Base-by-base conservation (phyloP, 2,113 vertebrate species). In the Mormyrus lacerda region DNA sequence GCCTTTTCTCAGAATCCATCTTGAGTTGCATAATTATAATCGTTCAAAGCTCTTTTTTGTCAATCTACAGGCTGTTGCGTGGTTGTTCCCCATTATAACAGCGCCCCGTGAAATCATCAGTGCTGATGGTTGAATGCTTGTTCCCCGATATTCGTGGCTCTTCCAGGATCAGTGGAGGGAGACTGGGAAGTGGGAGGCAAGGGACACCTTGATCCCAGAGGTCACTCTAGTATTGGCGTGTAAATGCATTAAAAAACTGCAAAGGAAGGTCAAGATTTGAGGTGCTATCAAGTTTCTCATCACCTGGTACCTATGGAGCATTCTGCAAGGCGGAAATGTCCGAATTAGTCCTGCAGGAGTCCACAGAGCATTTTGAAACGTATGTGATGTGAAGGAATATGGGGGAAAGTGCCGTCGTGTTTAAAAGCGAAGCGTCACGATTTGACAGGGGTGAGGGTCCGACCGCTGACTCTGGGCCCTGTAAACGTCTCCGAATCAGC, bases 331-430 rank as follows among this genome's bases (percentile, higher is more conserved):
- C 0, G 87, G 35, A 55, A 44, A 82, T 39, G 31, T 89, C 48
- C 19, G 1, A 51, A 85, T 35, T 73, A 90, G 89, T 92, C 91
- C 88, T 87, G 84, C 89, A 92, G 91, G 90, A 65, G 88, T 89
- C 69, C 53, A 21, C 19, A 90, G n/a, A 58, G n/a, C 87, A 87
- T 90, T 87, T 39, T 88, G 82, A 84, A 87, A 89, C 86, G 21
- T 76, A 53, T 89, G 39, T 88, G 76, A 87, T 86, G 42, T 88
- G 42, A 11, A 31, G 44, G 27, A 51, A 17, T 86, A 50, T 51
- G 48, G 53, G 15, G 11, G 39, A 87, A 48, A 31, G 65, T 31
- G 27, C 58, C 21, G 9, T 69, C 0, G 44, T 69, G 35, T 88
- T 69, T 69, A 24, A 88, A 88, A 65, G 42, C 69, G 31, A 42